phyloP scores from a whole-genome alignment of 2,888 invertebrate species.

The Cephus spinipes region DNA sequence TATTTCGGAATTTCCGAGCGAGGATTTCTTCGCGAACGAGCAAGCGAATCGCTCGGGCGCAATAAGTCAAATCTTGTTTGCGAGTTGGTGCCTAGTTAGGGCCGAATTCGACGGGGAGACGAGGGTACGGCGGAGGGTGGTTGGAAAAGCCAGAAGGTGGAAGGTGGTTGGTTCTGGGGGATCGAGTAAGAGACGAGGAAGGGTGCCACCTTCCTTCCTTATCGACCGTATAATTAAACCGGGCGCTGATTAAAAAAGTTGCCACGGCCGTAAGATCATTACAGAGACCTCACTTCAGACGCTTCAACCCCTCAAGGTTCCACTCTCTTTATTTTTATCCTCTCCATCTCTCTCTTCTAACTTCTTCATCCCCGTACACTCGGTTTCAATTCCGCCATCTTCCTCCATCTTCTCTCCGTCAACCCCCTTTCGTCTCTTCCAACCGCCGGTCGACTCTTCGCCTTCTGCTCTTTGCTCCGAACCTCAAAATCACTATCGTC shows the following conservation, averaged over 20 bases:
- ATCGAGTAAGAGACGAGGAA: constrained; percentile 27
- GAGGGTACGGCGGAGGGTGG: background rate
- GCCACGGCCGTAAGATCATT: constrained; percentile 64
- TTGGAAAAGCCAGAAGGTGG: constrained; percentile 29
- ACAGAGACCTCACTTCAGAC: constrained; percentile 46
- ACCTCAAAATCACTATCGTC: background rate
- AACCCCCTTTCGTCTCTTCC: background rate
- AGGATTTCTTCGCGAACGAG: background rate
- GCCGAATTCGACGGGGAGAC: constrained; percentile 26
- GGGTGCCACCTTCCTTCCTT: constrained; percentile 58
- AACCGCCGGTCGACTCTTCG: background rate
- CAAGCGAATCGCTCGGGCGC: constrained; percentile 54
- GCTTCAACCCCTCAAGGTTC: constrained; percentile 23
- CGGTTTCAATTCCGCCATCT: background rate
- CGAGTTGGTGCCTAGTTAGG: constrained; percentile 57
- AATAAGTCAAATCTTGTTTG: constrained; percentile 65
- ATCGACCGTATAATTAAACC: constrained; percentile 66
- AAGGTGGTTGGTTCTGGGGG: constrained; percentile 34
- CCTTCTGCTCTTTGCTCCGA: background rate
- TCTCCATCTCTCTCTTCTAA: constrained; percentile 25
- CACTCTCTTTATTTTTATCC: constrained; percentile 21
- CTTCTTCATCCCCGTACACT: background rate
- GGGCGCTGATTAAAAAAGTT: constrained; percentile 66
- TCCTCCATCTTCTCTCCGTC: background rate
- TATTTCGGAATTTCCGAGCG: constrained; percentile 13